These are phyloP conservation scores for Hymenopus coronatus DNA, from an alignment of 2,888 invertebrate species.

Conservation along the genomic window DNA sequence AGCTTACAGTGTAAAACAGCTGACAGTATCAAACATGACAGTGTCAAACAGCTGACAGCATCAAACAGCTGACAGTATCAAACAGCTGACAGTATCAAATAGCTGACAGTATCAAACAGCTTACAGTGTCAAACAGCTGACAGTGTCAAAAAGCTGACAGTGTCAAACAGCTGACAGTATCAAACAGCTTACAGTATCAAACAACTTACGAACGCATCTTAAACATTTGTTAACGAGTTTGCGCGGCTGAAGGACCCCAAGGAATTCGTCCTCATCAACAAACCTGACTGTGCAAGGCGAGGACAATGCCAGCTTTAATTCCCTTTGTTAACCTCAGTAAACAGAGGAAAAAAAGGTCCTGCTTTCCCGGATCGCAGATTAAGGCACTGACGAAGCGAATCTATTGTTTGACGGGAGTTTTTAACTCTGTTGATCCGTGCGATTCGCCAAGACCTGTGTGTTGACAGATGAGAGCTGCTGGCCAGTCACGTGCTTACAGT, in stretches of 20 bases:
- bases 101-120: too few species aligned
- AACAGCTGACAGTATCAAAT: too few species aligned
- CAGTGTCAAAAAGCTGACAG: too few species aligned
- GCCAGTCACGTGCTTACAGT: neutral
- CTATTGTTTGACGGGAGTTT: neutral
- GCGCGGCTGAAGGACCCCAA: neutral
- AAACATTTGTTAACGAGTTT: neutral
- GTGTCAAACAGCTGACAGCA: too few species aligned
- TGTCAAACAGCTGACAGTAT: too few species aligned
- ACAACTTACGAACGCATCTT: too few species aligned
- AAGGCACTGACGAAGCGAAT: constrained; percentile 7
- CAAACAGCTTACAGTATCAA: too few species aligned
- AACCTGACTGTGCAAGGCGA: neutral
- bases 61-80: too few species aligned
- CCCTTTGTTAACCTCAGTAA: neutral
- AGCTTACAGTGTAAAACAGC: too few species aligned
- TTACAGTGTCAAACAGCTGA: too few species aligned
- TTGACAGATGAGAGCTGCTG: neutral
- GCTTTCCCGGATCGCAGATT: neutral
- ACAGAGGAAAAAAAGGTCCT: neutral
- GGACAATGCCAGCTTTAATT: neutral
- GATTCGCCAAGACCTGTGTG: neutral
- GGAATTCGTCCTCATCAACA: neutral
- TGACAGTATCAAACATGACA: too few species aligned
- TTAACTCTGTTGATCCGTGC: constrained; percentile 6